phyloP scores from a whole-genome alignment of 2,888 invertebrate species.

The Pollenia labialis region DNA sequence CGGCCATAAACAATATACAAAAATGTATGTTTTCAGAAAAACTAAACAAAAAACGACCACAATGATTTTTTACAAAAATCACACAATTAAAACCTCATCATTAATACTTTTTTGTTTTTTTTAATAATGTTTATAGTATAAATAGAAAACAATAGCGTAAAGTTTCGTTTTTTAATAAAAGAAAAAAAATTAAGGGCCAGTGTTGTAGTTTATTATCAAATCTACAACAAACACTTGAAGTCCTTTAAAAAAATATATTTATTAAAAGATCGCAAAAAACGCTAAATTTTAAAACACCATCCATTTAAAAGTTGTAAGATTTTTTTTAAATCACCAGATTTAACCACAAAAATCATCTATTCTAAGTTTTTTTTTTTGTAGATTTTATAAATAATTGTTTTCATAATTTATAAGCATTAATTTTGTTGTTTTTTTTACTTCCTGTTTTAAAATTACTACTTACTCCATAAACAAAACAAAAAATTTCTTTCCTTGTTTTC shows the following conservation, averaged over 20 bases:
- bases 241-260: conserved; percentile 1
- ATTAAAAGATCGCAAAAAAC: conserved; percentile 11
- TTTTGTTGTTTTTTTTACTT: conserved; percentile 29
- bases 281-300: conserved; percentile 25
- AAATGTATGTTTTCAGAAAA: conserved; percentile 25
- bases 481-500: conserved; percentile 29
- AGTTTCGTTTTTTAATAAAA: neutral
- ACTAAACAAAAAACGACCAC: conserved; percentile 15
- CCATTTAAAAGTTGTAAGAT: conserved; percentile 54
- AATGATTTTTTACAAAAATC: conserved; percentile 24
- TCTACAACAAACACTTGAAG: conserved; percentile 25
- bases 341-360: conserved; percentile 53
- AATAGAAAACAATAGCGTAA: conserved; percentile 52
- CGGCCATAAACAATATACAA: conserved; percentile 25
- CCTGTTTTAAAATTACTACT: conserved; percentile 25
- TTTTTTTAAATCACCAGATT: conserved; percentile 56
- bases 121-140: conserved; percentile 38
- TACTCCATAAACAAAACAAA: conserved; percentile 24
- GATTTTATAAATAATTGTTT: conserved; percentile 36
- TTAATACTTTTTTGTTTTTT: conserved; percentile 33
- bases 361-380: conserved; percentile 40
- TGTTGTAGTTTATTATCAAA: conserved; percentile 29
- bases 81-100: conserved; percentile 25
- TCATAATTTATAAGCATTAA: conserved; percentile 54
- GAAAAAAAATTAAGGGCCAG: conserved; percentile 14